Evolutionary conservation across 1,140 invertebrate genomes (phyloP), one percentile per base, ranked within the genome.

Genomic region (Uloborus diversus): DNA sequence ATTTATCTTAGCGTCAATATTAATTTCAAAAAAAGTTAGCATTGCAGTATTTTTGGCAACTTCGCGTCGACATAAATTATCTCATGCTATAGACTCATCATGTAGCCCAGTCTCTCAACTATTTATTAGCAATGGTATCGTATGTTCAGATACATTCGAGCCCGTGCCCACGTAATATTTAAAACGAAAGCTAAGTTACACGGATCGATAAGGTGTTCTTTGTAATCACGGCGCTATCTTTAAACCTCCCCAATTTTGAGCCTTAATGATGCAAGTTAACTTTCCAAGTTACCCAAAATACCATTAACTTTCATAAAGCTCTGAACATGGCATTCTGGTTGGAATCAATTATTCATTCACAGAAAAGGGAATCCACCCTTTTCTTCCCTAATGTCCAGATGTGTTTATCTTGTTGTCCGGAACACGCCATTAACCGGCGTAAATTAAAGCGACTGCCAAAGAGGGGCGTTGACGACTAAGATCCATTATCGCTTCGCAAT

Each of bases 331-430:
- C 73, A 65, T 78, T 78, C 73, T 65, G 47, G 14, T 9, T 33
- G 7, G 51, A 78, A 78, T 78, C 73, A 78, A 78, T 78, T 78
- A 78, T 78, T 78, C 73, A 78, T 66, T 78, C 30, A 49, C 73
- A 78, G 73, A 66, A 66, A 76, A 78, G 73, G 62, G 73, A 78
- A 61, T 78, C 28, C 73, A 61, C 73, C 73, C 73, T 65, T 78
- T 78, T 66, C 62, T 78, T 66, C 62, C 61, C 62, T 78, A 78
- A 78, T 78, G 73, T 78, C 73, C 73, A 78, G 61, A 78, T 78
- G 73, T 66, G 73, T 78, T 78, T 78, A 78, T 78, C 73, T 78
- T 78, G 73, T 78, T 78, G 73, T 78, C 73, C 71, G 37, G 62
- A 78, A 78, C 73, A 65, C 73, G 65, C 62, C 73, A 78, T 78